Conservation (phyloP, 1,140 invertebrate species). For the Drosophila cardini region DNA sequence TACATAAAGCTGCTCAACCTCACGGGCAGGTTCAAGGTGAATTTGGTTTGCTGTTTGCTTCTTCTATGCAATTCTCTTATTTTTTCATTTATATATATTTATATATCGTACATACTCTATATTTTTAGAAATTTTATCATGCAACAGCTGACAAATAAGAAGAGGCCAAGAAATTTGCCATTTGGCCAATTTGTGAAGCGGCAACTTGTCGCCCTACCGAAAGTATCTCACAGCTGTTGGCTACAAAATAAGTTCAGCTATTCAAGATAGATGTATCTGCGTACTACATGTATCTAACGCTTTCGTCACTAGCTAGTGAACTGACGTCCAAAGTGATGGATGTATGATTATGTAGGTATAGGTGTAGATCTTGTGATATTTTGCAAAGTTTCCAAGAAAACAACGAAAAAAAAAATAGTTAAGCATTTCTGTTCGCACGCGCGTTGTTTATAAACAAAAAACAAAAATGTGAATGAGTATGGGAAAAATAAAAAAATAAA, state of each 20-base stretch:
- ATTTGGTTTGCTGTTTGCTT: constrained; percentile 46
- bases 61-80: constrained; percentile 34
- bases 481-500: constrained; percentile 32
- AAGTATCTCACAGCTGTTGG: constrained; percentile 22
- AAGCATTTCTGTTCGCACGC: constrained; percentile 66
- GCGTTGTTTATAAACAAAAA: constrained; percentile 49
- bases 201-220: constrained; percentile 58
- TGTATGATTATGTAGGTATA: not conserved
- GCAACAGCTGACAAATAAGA: constrained; percentile 66
- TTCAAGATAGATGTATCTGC: not conserved
- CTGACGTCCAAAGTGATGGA: not conserved
- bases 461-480: constrained; percentile 3
- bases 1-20: constrained; percentile 55
- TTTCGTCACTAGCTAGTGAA: no score
- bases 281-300: not conserved
- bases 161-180: constrained; percentile 19
- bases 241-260: constrained; percentile 7
- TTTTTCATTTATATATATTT: not conserved
- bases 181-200: constrained; percentile 26
- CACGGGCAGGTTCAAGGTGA: constrained; percentile 75
- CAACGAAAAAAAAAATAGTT: constrained; percentile 23
- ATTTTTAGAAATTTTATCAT: constrained; percentile 80
- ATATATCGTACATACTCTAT: constrained; percentile 12
- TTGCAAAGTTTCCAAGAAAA: constrained; percentile 5
- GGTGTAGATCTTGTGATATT: constrained; percentile 58